Base-by-base conservation (phyloP, 92 coral and sea anemone species). In the Scolanthus callimorphus region DNA sequence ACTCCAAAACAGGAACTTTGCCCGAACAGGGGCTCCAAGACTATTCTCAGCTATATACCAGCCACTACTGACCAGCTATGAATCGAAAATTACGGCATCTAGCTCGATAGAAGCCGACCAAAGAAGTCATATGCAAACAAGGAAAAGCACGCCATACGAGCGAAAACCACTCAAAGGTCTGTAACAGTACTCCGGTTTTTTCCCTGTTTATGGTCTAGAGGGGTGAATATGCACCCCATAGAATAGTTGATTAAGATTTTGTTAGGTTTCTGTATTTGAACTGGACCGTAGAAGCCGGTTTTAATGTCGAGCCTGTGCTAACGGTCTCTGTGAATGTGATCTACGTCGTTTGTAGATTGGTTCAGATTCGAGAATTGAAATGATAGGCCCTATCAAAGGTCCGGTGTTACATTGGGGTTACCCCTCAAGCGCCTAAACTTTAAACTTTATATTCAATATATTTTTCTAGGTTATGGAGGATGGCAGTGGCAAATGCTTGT, bases 1-100 rank as follows among this genome's bases (percentile, higher is more conserved):
- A 73, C 96, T 87, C 96, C 95, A 87, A 83, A 87, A 87, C 96
- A 87, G 96, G 95, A 87, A 87, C 86, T 72, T 83, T 87, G 96
- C 83, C 71, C 90, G 90, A 58, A 65, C 70, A 67, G 65, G 85
- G 83, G 77, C 80, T 73, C 74, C 66, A 69, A 79, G 78, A 71
- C 83, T 84, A 78, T 73, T 69, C 74, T 80, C 78, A 87, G 73
- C 34, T 72, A 68, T 65, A 66, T 74, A 83, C 50, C 85, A 68
- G 57, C 80, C 83, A 77, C 73, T 81, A 73, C 65, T 70, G 59
- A 52, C 55, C 73, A 73, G 64, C 62, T 63, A 82, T 87, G 90
- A 69, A 66, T 77, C 73, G 81, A 79, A 72, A 78, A 53, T 55
- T 64, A 38, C 60, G 68, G 47, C 71, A 63, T 71, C 44, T 60